Evolutionary conservation across 2,888 invertebrate species (phyloP), one percentile per base, ranked within the genome.

Genomic region (Pristionchus exspectatus): DNA sequence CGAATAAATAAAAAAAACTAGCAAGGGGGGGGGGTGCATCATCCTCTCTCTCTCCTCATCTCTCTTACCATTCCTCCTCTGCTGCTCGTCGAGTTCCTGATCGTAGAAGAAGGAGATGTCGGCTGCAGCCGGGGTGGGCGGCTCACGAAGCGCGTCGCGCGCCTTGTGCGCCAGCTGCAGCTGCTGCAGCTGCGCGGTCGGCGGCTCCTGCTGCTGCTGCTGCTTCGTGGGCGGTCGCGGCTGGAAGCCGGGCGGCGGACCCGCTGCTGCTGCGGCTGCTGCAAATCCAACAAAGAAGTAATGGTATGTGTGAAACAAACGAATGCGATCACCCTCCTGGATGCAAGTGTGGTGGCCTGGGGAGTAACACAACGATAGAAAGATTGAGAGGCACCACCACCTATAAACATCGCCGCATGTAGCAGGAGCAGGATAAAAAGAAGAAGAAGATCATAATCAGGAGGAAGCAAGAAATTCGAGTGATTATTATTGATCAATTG

Each of bases 41-140:
- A 50, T 50, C 30, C 2, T 9, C 74, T 27, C 27, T 1, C n/a
- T n/a, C n/a, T n/a, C n/a, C n/a, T n/a, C n/a, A n/a, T n/a, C n/a
- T 77, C 77, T 12, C 77, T 77, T n/a, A 38, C 50, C 77, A 38
- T 50, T 44, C 44, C 77, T 44, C 77, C 44, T 44, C 77, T 44
- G 77, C 33, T 72, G n/a, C 85, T 63, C 85, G 10, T 85, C 56
- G 27, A 33, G 27, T 1, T 16, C 85, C 30, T 85, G 38, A 38
- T 85, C 85, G 63, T 85, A 85, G 85, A 85, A 85, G 85, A 85
- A 85, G 33, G 85, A 85, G 30, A 85, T 56, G 21, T 56, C 56
- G 33, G 56, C 18, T 18, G 85, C 18, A 5, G n/a, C 12, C 3
- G 85, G 5, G 0, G 38, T 5, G n/a, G 77, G 24, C 10, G 77